phyloP scores from a whole-genome alignment of 2,797 vertebrate species.

The Amblyraja radiata region DNA sequence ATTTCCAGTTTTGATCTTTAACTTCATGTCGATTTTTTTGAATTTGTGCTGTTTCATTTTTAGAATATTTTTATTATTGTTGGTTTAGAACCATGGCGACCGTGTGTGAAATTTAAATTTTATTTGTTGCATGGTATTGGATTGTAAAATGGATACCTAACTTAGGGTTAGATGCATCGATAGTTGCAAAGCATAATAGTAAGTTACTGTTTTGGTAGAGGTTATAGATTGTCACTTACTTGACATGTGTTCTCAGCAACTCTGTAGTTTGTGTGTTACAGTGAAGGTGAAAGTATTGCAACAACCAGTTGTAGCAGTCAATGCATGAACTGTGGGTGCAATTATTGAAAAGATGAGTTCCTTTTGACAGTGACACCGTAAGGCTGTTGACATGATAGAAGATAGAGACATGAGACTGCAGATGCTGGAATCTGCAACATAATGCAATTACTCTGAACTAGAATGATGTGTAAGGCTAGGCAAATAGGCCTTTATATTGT shows the following conservation, averaged over 20 bases:
- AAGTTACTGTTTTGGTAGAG: neutral
- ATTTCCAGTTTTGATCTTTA: slow-evolving; percentile 5
- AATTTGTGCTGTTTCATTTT: neutral
- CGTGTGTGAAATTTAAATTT: neutral
- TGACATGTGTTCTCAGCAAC: neutral
- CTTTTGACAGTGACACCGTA: neutral
- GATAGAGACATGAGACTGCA: too few species aligned
- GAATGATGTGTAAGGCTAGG: neutral
- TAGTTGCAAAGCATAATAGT: neutral
- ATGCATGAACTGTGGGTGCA: neutral
- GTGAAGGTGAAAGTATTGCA: neutral
- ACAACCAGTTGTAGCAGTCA: neutral
- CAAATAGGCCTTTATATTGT: neutral
- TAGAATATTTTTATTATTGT: neutral
- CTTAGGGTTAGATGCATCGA: neutral
- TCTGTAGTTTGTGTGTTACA: neutral
- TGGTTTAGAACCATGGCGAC: neutral
- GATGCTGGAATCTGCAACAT: neutral
- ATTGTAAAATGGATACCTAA: neutral
- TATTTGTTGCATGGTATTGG: neutral
- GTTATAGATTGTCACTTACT: neutral
- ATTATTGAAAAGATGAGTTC: neutral
- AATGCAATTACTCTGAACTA: neutral
- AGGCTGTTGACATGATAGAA: too few species aligned
- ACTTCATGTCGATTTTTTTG: neutral